Base-by-base conservation (phyloP, 1,140 invertebrate species). In the Drosophila virilis region DNA sequence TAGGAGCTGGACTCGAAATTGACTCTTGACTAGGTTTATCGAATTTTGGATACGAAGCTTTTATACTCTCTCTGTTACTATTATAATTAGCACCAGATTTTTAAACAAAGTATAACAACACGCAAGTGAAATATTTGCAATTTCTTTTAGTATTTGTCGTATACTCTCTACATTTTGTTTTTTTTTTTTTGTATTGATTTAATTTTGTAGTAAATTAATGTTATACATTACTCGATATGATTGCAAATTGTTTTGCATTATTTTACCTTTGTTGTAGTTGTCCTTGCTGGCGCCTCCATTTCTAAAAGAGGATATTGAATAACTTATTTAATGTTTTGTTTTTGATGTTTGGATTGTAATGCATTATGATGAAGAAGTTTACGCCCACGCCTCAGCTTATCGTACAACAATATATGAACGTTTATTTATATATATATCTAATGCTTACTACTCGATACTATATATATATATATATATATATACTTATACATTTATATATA, bases 221-320 rank as follows among this genome's bases (percentile, higher is more conserved):
- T 78, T 80, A 90, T 91, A 91, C 89, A 82, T 91, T 91, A 91
- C 89, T 89, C 84, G 89, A 84, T 88, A 77, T 74, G 52, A 52
- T 77, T 75, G 89, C 80, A 91, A 82, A 66, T 77, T 70, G 52
- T 74, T 64, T 91, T 91, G 89, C 85, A 90, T 85, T 85, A 81
- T 95, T 95, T 96, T 96, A 96, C 96, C 96, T 96, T 96, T 96
- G 94, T 96, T 96, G 96, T 94, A 96, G 96, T 95, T 95, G 95
- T 96, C 95, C 94, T 94, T 95, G 94, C 94, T 95, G 95, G 95
- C 95, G 95, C 96, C 95, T 95, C 96, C 95, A 94, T 94, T 95
- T 95, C 95, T 96, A 96, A 95, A 96, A 96, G 94, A 96, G 95
- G 95, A 95, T 95, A 96, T 94, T 94, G 94, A 93, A 93, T 93